Conservation (phyloP, 2,797 vertebrate genomes). For the Cuculus canorus region DNA sequence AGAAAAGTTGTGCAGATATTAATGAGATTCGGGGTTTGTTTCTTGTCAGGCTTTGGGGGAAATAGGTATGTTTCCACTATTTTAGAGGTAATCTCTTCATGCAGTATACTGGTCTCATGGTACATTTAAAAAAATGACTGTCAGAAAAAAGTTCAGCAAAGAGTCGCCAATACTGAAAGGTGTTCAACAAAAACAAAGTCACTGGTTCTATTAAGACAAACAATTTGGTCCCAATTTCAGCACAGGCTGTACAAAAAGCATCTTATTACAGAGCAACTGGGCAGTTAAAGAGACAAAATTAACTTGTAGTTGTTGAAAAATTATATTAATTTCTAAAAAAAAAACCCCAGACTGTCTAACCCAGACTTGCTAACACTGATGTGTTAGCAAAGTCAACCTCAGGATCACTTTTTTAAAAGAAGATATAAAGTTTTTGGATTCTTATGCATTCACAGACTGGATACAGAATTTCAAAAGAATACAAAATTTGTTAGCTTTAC, state of each 20-base stretch:
- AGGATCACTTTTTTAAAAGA: neutral
- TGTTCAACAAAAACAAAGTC: neutral
- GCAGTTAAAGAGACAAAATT: neutral
- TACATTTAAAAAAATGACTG: constrained; percentile 5
- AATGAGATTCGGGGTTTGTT: constrained; percentile 17
- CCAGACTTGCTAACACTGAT: no score
- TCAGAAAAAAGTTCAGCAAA: constrained; percentile 49
- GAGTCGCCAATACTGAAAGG: neutral
- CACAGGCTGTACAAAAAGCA: neutral
- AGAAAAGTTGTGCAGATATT: constrained; percentile 6
- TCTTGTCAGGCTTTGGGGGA: neutral
- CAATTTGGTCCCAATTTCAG: neutral
- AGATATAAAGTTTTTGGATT: neutral
- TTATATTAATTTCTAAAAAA: neutral
- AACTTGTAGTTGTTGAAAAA: neutral
- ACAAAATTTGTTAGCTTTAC: neutral
- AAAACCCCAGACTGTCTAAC: no score
- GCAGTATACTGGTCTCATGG: neutral
- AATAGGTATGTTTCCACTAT: constrained; percentile 1
- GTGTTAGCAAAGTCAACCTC: neutral
- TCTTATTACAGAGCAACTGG: neutral
- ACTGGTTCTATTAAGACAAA: neutral
- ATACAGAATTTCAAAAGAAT: neutral
- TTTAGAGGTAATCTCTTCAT: constrained; percentile 34
- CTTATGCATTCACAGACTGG: neutral